A percentile compares a stretch with the other conserved stretches of the same genome.
phyloP scores from a whole-genome alignment of 2,113 vertebrate species.

The Nestor notabilis region DNA sequence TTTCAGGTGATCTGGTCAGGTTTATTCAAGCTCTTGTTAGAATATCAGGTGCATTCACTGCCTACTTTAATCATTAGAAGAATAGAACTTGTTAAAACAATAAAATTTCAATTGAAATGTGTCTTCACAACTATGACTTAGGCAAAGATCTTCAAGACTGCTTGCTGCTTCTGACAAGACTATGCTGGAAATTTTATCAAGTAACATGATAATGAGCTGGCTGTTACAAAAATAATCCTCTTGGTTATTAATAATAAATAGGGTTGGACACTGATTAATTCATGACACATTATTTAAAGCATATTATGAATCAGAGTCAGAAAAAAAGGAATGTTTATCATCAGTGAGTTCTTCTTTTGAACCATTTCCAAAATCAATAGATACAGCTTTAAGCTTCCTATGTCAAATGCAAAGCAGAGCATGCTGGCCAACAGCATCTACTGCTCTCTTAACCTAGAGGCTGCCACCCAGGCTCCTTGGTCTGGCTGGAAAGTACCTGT shows the following conservation, averaged over 20 bases:
- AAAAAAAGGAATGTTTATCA: neutral
- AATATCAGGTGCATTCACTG: neutral
- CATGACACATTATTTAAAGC: conserved; percentile 1
- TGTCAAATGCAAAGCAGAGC: neutral
- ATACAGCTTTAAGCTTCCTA: neutral
- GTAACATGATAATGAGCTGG: neutral
- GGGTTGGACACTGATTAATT: neutral
- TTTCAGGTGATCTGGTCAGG: neutral
- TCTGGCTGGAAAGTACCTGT: neutral
- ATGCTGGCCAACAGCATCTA: neutral
- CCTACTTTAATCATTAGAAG: neutral
- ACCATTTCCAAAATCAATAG: conserved; percentile 5
- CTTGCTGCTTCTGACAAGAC: neutral
- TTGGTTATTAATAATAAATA: conserved; percentile 17
- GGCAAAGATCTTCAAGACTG: neutral
- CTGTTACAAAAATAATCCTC: conserved; percentile 8
- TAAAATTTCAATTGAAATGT: neutral
- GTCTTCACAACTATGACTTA: neutral
- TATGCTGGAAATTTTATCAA: neutral
- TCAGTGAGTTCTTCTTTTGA: neutral
- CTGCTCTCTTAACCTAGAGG: neutral
- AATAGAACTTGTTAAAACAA: neutral
- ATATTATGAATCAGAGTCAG: conserved; percentile 21
- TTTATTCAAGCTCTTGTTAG: neutral
- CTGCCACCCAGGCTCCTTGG: neutral